Conservation (phyloP, 92 coral and sea anemone genomes). For the Umimayanthus kanabou region DNA sequence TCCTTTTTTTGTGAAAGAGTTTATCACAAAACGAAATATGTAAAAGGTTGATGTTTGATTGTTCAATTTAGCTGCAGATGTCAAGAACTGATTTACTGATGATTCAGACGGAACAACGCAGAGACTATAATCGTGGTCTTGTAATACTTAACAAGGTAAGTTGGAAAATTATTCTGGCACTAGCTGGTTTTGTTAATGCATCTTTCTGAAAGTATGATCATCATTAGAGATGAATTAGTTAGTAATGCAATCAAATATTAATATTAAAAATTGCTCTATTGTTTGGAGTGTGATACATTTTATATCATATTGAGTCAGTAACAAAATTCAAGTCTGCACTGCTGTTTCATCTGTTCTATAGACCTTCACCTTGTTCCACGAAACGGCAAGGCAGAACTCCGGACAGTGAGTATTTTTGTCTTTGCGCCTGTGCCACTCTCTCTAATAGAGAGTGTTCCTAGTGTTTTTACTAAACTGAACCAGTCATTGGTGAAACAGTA, state of each 20-base stretch:
- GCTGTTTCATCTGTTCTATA: neutral
- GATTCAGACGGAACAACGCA: slow-evolving; percentile 41
- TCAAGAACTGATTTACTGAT: slow-evolving; percentile 49
- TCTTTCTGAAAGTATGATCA: neutral
- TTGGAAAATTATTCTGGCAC: neutral
- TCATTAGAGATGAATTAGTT: neutral
- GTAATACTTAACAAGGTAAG: slow-evolving; percentile 64
- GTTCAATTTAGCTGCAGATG: slow-evolving; percentile 20
- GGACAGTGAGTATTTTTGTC: neutral
- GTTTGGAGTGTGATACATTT: neutral
- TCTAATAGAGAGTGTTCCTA: too few species aligned
- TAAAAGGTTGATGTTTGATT: too few species aligned
- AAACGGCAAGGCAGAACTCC: neutral
- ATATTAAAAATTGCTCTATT: neutral
- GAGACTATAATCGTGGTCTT: slow-evolving; percentile 54
- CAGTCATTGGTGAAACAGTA: too few species aligned
- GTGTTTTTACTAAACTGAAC: too few species aligned
- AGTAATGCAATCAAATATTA: too few species aligned
- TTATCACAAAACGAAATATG: too few species aligned
- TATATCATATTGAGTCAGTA: too few species aligned
- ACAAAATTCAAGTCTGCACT: neutral
- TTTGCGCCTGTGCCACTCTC: too few species aligned
- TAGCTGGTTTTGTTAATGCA: neutral
- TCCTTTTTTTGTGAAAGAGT: too few species aligned
- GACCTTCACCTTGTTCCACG: slow-evolving; percentile 23